Evolutionary conservation across 1,140 invertebrate species (phyloP), one percentile per base, ranked within the genome.

Genomic region (Patella vulgata): DNA sequence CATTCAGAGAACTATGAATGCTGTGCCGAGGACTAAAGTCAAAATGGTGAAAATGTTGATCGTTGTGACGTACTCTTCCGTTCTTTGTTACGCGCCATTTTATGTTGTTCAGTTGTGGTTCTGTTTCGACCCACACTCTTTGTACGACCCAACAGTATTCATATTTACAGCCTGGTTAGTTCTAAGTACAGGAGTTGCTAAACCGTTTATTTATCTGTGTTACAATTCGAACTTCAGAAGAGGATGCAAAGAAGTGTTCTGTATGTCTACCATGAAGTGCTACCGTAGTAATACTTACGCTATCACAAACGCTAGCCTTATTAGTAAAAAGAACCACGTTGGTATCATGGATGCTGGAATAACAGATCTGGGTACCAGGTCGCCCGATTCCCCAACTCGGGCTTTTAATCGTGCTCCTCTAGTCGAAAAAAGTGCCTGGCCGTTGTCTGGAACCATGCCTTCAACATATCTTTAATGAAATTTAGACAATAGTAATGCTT

Each of bases 31-130:
- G 27, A 66, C 69, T 25, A 81, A 81, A 54, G 75, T 74, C 4
- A 78, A 80, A 59, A 77, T 79, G 67, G 66, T 80, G 3, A 75
- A 73, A 53, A 77, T 78, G 71, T 51, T 81, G 25, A 66, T 78
- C 46, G 47, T 73, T 2, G 59, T 71, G 11, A 72, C 68, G 17
- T 17, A 48, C 12, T 21, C 47, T 11, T 71, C 63, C 12, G 23
- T 74, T 1, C 12, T 71, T 4, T 43, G 72, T 0, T 42, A 74
- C 28, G 17, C 58, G 0, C 77, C 79, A 8, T 63, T 68, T 39
- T 74, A 70, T 6, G 27, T 70, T 19, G 51, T 66, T 9, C 67
- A 71, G 28, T 25, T 72, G 47, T 68, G 63, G 36, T 63, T 70
- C 54, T 65, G 57, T 28, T 55, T 73, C 39, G 11, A 42, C 3